Conservation (phyloP, 2,113 vertebrate species). For the Carassius auratus region DNA sequence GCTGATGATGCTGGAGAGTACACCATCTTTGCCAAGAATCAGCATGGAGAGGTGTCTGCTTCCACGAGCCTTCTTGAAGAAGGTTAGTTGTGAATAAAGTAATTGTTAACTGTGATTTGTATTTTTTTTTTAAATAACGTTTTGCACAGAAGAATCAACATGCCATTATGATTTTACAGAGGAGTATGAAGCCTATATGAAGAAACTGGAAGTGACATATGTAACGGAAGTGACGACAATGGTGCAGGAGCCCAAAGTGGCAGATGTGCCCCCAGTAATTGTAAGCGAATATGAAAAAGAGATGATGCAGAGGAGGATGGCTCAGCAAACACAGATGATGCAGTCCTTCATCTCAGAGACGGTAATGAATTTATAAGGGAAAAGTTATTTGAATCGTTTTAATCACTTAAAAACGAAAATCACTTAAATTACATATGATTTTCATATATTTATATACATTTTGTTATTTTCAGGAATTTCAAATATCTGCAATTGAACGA, state of each 20-base stretch:
- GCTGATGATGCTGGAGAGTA: slow-evolving; percentile 95
- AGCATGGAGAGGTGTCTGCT: slow-evolving; percentile 85
- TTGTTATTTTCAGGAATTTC: slow-evolving; percentile 82
- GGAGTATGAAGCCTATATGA: slow-evolving; percentile 88
- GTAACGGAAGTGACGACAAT: slow-evolving; percentile 86
- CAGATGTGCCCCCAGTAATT: slow-evolving; percentile 79
- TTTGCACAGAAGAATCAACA: not conserved
- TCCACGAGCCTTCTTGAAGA: slow-evolving; percentile 87
- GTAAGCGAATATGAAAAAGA: slow-evolving; percentile 87
- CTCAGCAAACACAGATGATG: slow-evolving; percentile 84
- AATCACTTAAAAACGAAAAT: too few species aligned
- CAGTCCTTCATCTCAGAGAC: slow-evolving; percentile 87
- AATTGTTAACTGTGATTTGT: not conserved
- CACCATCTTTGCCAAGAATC: slow-evolving; percentile 84
- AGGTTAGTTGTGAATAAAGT: slow-evolving; percentile 74
- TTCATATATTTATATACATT: not conserved
- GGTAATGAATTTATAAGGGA: slow-evolving; percentile 68
- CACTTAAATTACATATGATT: too few species aligned
- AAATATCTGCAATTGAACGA: slow-evolving; percentile 93
- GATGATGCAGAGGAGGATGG: slow-evolving; percentile 84
- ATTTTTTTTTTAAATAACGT: not conserved
- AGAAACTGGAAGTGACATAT: slow-evolving; percentile 84
- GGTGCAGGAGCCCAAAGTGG: slow-evolving; percentile 83
- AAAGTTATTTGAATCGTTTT: not conserved
- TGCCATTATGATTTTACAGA: slow-evolving; percentile 70